Base-by-base conservation (phyloP, 2,113 vertebrate genomes). In the Mustela nigripes region DNA sequence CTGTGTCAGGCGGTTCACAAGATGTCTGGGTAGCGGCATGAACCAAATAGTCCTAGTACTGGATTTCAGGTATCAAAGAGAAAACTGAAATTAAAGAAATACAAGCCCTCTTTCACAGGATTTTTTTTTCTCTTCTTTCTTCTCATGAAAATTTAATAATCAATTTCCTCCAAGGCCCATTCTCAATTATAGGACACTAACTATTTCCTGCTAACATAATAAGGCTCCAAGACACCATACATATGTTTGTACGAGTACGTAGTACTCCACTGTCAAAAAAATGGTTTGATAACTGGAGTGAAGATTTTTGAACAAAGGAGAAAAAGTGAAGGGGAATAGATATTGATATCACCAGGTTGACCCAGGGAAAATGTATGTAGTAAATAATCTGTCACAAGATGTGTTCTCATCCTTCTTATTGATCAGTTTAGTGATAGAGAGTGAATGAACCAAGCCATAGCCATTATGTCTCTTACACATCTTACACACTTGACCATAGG, bases 51-150 rank as follows among this genome's bases (percentile, higher is more conserved):
- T 80, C 53, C 31, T 39, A 48, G 45, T 85, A 11, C 11, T 81
- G 9, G 62, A 83, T 16, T 60, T 69, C 31, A 81, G 15, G 15
- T 67, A 60, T 50, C 1, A 65, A 15, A 93, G n/a, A 84, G 16
- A 92, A 87, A 89, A 94, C 11, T 60, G 74, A 91, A 88, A 85
- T 67, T 86, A 89, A 36, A 69, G 92, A 91, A 87, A 67, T 62
- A 33, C 1, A 85, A 91, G 2, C 11, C 7, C n/a, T 50, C 45
- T 67, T 74, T 21, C 28, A 73, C 22, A 36, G 8, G 42, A 58
- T 36, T 58, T 65, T 62, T 58, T 56, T 56, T 62, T 63, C 2
- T 87, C 15, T 28, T 89, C 14, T 95, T 90, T 65, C 39, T 95
- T 74, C 11, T 31, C 39, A 74, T n/a, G 45, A 67, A 76, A 92